Evolutionary conservation across 92 coral and sea anemone species (phyloP).

Genomic region (Epizoanthus fatuus): DNA sequence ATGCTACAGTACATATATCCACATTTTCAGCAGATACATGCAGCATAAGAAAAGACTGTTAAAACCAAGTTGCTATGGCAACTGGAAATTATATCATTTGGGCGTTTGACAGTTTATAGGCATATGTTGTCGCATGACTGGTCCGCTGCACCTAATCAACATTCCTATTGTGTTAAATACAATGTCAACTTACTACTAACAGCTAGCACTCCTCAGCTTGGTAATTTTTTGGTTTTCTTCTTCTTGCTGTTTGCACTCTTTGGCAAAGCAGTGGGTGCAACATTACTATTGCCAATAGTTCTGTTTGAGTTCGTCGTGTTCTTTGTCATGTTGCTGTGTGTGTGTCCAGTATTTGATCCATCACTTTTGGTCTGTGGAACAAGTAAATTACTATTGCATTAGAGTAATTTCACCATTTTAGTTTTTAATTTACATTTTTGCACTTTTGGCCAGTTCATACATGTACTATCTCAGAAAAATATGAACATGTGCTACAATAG

Average conservation of each 20-base stretch:
- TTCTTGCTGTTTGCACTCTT: constrained; percentile 21
- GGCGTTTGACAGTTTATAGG: too few species aligned
- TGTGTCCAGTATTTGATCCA: background rate
- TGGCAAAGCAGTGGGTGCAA: constrained; percentile 16
- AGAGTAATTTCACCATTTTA: background rate
- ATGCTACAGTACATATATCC: too few species aligned
- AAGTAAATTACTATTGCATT: background rate
- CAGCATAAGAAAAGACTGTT: too few species aligned
- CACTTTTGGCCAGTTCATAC: too few species aligned
- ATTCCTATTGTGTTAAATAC: background rate
- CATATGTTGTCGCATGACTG: background rate
- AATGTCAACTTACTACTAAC: constrained; percentile 18
- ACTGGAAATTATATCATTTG: too few species aligned
- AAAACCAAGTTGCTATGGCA: too few species aligned
- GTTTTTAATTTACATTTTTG: too few species aligned
- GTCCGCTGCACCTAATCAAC: background rate
- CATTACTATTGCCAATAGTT: constrained; percentile 1
- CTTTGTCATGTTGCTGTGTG: background rate
- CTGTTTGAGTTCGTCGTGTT: background rate
- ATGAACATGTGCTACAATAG: too few species aligned
- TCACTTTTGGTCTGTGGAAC: constrained; percentile 16
- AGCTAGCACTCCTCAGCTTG: constrained; percentile 11
- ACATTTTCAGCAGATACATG: too few species aligned
- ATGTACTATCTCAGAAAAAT: too few species aligned
- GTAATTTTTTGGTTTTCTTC: constrained; percentile 22